These are phyloP conservation scores for Pseudomyrmex pallidus DNA, from an alignment of 1,140 invertebrate genomes.

Conservation along the genomic window DNA sequence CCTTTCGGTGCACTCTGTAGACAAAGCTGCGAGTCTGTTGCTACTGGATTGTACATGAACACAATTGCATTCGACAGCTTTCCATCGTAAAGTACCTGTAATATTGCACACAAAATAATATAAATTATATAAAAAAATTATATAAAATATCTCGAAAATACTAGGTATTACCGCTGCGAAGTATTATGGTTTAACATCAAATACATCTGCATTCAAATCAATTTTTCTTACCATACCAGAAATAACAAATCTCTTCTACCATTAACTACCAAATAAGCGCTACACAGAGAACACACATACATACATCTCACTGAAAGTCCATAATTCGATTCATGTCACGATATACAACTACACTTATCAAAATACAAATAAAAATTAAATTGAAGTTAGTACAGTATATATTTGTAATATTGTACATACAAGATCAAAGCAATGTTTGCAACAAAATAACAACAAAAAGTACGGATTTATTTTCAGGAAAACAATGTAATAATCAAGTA, in stretches of 20 bases:
- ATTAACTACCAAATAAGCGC: slow-evolving; percentile 35
- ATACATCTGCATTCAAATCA: background rate
- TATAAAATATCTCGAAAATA: background rate
- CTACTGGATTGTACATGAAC: slow-evolving; percentile 99
- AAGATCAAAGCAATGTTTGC: slow-evolving; percentile 32
- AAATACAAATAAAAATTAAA: too few species aligned
- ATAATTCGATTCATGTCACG: background rate
- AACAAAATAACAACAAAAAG: background rate
- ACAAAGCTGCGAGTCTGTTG: slow-evolving; percentile 98
- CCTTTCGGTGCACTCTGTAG: slow-evolving; percentile 98
- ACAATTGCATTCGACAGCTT: slow-evolving; percentile 98
- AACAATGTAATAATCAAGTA: background rate
- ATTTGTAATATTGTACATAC: background rate
- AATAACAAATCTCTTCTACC: background rate
- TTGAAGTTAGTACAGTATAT: too few species aligned
- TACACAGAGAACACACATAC: slow-evolving; percentile 4
- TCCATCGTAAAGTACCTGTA: slow-evolving; percentile 98
- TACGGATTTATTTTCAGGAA: background rate
- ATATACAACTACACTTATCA: too few species aligned
- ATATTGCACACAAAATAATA: slow-evolving; percentile 38
- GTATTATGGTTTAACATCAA: slow-evolving; percentile 2
- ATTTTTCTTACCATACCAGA: background rate
- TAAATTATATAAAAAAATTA: background rate
- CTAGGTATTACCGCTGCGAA: background rate
- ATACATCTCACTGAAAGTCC: background rate